These are phyloP conservation scores for Notothenia rossii DNA, from an alignment of 2,113 vertebrate genomes.

Conservation along the genomic window DNA sequence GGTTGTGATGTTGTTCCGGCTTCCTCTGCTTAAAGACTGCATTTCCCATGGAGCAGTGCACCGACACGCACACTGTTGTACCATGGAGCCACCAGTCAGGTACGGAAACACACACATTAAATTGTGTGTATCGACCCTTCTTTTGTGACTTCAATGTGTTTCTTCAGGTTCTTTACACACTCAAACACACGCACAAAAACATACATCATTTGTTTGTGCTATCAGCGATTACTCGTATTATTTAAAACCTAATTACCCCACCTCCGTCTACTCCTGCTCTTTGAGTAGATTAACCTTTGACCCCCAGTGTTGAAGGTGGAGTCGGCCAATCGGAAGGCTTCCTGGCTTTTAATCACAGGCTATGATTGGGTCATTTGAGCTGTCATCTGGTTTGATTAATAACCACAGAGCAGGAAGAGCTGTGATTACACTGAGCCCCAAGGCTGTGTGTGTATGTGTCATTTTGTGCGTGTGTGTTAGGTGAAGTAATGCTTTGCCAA, in stretches of 20 bases:
- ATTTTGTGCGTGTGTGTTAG: slow-evolving; percentile 13
- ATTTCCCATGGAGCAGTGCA: slow-evolving; percentile 66
- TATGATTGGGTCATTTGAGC: slow-evolving; percentile 70
- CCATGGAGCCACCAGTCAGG: slow-evolving; percentile 73
- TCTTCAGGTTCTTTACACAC: not conserved
- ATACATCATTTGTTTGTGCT: not conserved
- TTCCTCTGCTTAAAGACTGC: slow-evolving; percentile 32
- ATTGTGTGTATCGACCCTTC: too few species aligned
- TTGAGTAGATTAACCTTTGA: slow-evolving; percentile 74
- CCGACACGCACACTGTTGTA: slow-evolving; percentile 37
- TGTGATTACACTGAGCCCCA: slow-evolving; percentile 58
- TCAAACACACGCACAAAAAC: slow-evolving; percentile 2
- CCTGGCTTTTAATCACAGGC: slow-evolving; percentile 67
- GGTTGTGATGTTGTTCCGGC: slow-evolving; percentile 27
- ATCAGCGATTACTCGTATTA: slow-evolving; percentile 5
- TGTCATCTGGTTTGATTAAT: slow-evolving; percentile 73
- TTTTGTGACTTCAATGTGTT: too few species aligned
- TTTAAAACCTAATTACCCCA: not conserved
- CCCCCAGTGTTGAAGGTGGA: slow-evolving; percentile 36
- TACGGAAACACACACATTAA: slow-evolving; percentile 41
- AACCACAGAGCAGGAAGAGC: slow-evolving; percentile 60
- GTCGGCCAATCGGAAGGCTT: slow-evolving; percentile 70
- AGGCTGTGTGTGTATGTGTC: slow-evolving; percentile 11
- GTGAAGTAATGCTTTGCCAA: not conserved
- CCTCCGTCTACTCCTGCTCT: not conserved